Conservation (phyloP, 2,113 vertebrate genomes). For the Lamprotornis superbus region DNA sequence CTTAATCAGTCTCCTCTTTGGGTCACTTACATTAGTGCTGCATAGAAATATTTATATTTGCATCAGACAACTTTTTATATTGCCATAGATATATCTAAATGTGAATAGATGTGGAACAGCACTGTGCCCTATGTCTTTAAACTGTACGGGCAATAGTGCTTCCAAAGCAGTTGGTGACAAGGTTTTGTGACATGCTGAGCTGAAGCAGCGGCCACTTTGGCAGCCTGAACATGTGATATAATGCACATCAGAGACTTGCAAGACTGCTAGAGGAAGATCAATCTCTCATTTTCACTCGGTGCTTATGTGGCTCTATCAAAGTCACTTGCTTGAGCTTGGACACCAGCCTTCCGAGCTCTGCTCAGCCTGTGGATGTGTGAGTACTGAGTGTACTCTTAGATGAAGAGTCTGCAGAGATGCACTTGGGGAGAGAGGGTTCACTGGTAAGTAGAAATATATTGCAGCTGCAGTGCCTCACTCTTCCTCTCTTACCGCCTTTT, state of each 20-base stretch:
- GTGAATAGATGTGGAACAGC: neutral
- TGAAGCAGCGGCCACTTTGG: neutral
- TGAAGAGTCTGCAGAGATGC: neutral
- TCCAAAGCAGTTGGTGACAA: neutral
- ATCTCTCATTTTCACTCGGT: neutral
- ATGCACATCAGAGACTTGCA: neutral
- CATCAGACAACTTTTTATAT: neutral
- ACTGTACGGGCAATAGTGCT: neutral
- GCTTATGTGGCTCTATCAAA: neutral
- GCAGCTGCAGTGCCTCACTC: neutral
- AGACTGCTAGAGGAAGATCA: accelerated
- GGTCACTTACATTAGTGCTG: neutral
- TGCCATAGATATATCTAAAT: neutral
- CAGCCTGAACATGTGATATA: neutral
- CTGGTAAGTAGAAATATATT: neutral
- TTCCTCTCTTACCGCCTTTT: neutral
- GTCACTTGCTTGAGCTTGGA: neutral
- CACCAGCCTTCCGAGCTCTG: neutral
- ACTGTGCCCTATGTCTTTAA: neutral
- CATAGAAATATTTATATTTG: neutral
- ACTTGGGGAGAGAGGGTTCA: accelerated
- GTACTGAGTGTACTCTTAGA: neutral
- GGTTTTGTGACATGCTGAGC: neutral
- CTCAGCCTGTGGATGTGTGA: neutral
- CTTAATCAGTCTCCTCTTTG: neutral